Conservation (phyloP, 2,888 invertebrate species). For the Melanostoma scalare region DNA sequence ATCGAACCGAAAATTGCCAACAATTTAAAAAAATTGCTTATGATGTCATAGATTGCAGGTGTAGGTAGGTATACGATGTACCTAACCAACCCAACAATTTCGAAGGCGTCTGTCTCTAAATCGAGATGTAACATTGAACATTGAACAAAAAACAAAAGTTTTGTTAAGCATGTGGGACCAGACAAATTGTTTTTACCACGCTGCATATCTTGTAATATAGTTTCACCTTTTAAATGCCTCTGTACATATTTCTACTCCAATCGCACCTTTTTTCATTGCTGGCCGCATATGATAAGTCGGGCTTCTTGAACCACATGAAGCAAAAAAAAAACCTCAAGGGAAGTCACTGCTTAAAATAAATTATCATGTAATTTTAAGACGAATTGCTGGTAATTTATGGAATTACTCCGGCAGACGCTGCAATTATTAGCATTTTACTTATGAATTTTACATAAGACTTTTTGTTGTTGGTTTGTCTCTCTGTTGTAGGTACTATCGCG, state of each 20-base stretch:
- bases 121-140: background rate
- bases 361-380: constrained; percentile 50
- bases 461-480: background rate
- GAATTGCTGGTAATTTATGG: constrained; percentile 59
- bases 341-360: constrained; percentile 49
- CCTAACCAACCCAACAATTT: background rate
- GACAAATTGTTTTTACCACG: constrained; percentile 25
- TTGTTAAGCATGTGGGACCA: background rate
- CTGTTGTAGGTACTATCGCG: background rate
- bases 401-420: constrained; percentile 36
- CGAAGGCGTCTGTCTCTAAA: constrained; percentile 20
- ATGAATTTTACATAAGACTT: constrained; percentile 50
- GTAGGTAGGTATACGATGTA: background rate
- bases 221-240: background rate
- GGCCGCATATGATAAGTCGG: background rate
- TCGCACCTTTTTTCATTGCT: constrained; percentile 1
- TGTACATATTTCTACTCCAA: background rate
- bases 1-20: constrained; percentile 9
- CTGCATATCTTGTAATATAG: constrained; percentile 8
- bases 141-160: background rate
- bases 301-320: background rate
- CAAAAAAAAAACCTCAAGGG: constrained; percentile 9
- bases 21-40: constrained; percentile 12
- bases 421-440: constrained; percentile 37
- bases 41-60: constrained; percentile 15